phyloP scores from a whole-genome alignment of 2,113 vertebrate species.

The Eonycteris spelaea region DNA sequence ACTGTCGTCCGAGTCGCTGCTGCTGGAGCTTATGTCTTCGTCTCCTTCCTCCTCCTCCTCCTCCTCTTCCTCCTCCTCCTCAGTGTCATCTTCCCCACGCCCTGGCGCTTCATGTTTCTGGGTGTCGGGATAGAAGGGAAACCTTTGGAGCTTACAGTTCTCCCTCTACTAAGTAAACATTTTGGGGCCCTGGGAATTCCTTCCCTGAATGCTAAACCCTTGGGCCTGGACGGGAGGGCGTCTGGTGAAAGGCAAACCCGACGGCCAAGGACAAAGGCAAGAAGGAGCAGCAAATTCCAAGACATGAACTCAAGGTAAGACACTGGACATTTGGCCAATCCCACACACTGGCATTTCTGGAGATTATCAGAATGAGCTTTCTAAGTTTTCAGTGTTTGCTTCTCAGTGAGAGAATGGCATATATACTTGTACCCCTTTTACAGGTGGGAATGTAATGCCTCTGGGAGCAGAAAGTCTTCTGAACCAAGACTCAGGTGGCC shows the following conservation, averaged over 20 bases:
- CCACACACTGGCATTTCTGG: neutral
- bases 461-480: neutral
- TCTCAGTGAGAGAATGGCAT: neutral
- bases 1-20: slow-evolving; percentile 93
- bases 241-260: neutral
- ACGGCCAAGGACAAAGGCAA: neutral
- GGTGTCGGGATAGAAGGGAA: slow-evolving; percentile 47
- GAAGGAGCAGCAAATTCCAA: neutral
- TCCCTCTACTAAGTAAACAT: neutral
- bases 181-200: neutral
- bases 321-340: neutral
- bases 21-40: slow-evolving; percentile 89
- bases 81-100: slow-evolving; percentile 87
- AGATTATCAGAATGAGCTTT: neutral
- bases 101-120: slow-evolving; percentile 90
- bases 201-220: neutral
- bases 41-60: slow-evolving; percentile 85
- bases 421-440: neutral
- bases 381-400: neutral
- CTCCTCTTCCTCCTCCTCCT: slow-evolving; percentile 84
- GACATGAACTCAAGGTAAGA: neutral
- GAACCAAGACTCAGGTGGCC: neutral
- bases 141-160: neutral
- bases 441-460: neutral
- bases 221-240: neutral